These are phyloP conservation scores for Agrotis clavis DNA, from an alignment of 2,888 invertebrate genomes.

Conservation along the genomic window DNA sequence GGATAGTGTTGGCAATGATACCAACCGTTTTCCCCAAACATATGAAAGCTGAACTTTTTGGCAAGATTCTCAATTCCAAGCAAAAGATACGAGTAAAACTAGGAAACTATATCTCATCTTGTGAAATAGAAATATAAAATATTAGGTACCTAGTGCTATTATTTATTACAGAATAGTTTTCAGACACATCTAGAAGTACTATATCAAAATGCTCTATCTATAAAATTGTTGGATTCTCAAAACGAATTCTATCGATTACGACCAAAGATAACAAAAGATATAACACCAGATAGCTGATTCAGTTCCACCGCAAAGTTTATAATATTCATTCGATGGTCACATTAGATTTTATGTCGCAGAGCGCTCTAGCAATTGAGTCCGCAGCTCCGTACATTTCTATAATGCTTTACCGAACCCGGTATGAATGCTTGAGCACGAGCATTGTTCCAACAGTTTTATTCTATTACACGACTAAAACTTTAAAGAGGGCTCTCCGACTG, in stretches of 20 bases:
- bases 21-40: slow-evolving; percentile 34
- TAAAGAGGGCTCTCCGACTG: slow-evolving; percentile 86
- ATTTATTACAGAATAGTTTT: slow-evolving; percentile 2
- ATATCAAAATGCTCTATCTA: neutral
- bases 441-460: slow-evolving; percentile 89
- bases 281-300: slow-evolving; percentile 21
- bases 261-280: neutral
- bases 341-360: slow-evolving; percentile 81
- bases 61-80: slow-evolving; percentile 47
- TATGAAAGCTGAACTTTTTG: slow-evolving; percentile 50
- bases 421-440: slow-evolving; percentile 83
- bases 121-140: slow-evolving; percentile 24
- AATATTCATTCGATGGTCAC: slow-evolving; percentile 83
- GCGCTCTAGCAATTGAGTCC: slow-evolving; percentile 79
- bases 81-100: slow-evolving; percentile 57
- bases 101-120: slow-evolving; percentile 35
- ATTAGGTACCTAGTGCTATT: neutral
- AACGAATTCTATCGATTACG: neutral
- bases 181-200: neutral
- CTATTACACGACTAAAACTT: slow-evolving; percentile 89
- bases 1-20: slow-evolving; percentile 49
- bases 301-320: slow-evolving; percentile 70
- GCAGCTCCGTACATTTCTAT: slow-evolving; percentile 79
- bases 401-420: slow-evolving; percentile 74
- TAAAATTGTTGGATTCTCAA: neutral